Conservation (phyloP, 2,888 invertebrate genomes). For the Drosophila parthenogenetica region DNA sequence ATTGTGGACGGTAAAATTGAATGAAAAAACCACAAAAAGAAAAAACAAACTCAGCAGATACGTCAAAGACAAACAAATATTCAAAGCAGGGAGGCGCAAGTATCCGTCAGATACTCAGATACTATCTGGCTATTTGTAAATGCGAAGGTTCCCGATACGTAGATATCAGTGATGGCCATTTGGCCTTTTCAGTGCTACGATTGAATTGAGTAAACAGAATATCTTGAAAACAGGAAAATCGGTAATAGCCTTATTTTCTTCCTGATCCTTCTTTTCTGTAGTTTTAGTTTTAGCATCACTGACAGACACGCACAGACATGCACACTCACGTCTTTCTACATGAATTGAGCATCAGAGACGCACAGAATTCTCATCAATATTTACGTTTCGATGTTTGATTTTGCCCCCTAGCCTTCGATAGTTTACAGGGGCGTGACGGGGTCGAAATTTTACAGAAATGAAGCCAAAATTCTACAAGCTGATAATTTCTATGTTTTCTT, state of each 20-base stretch:
- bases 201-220: too few relatives aligned
- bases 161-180: neutral
- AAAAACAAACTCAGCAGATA: slow-evolving; percentile 26
- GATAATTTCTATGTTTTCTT: slow-evolving; percentile 38
- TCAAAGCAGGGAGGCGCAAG: slow-evolving; percentile 51
- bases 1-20: slow-evolving; percentile 51
- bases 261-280: too few relatives aligned
- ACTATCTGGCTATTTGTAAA: slow-evolving; percentile 70
- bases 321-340: neutral
- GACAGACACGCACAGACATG: slow-evolving; percentile 1
- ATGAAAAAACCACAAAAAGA: slow-evolving; percentile 14
- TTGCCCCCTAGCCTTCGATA: too few relatives aligned
- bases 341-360: slow-evolving; percentile 30
- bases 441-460: slow-evolving; percentile 39
- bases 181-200: too few relatives aligned
- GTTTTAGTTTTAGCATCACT: too few relatives aligned
- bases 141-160: slow-evolving; percentile 65
- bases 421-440: slow-evolving; percentile 22
- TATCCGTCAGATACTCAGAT: slow-evolving; percentile 54
- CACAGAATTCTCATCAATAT: slow-evolving; percentile 50
- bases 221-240: too few relatives aligned
- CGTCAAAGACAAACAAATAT: slow-evolving; percentile 52
- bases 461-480: slow-evolving; percentile 20
- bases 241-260: too few relatives aligned
- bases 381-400: slow-evolving; percentile 28